phyloP scores from a whole-genome alignment of 2,113 vertebrate genomes.

The Nesoenas mayeri region DNA sequence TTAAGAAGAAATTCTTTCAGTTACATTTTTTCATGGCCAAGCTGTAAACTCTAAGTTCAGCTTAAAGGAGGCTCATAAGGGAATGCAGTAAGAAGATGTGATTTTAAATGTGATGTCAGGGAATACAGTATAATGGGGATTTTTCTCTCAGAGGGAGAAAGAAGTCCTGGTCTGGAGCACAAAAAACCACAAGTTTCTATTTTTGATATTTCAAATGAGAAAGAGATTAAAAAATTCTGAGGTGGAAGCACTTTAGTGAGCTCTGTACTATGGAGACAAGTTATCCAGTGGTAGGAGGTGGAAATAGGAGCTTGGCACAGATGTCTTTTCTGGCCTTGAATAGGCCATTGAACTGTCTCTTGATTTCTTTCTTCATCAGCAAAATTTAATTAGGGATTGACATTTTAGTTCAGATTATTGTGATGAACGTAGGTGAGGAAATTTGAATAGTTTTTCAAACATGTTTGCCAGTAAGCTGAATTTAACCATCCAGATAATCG shows the following conservation, averaged over 20 bases:
- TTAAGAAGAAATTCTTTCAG: constrained; percentile 3
- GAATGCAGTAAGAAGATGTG: not conserved
- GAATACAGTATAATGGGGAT: not conserved
- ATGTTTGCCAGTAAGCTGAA: not conserved
- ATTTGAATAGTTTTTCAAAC: not conserved
- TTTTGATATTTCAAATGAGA: not conserved
- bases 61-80: not conserved
- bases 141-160: not conserved
- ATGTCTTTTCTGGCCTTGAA: not conserved
- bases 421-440: not conserved
- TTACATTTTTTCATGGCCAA: not conserved
- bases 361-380: constrained; percentile 4
- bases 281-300: not conserved
- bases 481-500: not conserved
- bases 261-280: not conserved
- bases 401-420: not conserved
- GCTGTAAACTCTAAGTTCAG: not conserved
- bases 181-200: not conserved
- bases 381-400: not conserved
- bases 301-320: not conserved
- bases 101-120: not conserved
- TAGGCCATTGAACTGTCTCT: not conserved
- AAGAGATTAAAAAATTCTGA: not conserved
- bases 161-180: not conserved
- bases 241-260: not conserved